Evolutionary conservation across 2,888 invertebrate genomes (phyloP).

Genomic region (Trissolcus brochymenae): DNA sequence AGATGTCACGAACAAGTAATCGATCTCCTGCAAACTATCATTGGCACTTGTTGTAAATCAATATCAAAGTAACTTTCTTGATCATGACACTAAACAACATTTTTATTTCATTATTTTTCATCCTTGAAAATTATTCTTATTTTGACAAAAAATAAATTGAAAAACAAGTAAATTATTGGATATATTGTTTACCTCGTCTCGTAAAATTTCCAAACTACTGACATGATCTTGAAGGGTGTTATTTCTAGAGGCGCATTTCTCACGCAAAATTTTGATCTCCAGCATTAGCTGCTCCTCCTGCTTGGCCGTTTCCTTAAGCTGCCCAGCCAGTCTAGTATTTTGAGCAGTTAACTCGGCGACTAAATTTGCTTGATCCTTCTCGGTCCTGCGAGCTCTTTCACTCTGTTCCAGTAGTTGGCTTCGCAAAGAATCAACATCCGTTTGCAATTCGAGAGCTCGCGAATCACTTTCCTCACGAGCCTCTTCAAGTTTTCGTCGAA

Average conservation of each 20-base stretch:
- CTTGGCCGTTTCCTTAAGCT: constrained; percentile 89
- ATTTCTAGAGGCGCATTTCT: constrained; percentile 89
- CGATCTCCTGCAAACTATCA: no score
- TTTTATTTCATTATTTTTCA: no score
- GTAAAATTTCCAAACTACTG: constrained; percentile 90
- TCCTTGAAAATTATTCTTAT: no score
- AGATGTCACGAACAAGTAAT: no score
- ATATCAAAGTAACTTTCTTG: no score
- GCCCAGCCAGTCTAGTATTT: constrained; percentile 89
- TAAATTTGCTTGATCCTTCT: constrained; percentile 88
- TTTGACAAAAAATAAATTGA: no score
- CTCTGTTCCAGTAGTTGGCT: constrained; percentile 82
- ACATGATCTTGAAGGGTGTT: constrained; percentile 91
- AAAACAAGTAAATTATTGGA: no score
- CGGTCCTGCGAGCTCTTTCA: constrained; percentile 78
- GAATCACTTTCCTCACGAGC: constrained; percentile 93
- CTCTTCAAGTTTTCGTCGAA: constrained; percentile 89
- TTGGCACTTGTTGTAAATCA: no score
- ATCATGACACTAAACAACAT: no score
- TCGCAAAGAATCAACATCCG: constrained; percentile 89
- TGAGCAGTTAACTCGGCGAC: constrained; percentile 92
- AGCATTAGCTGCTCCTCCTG: constrained; percentile 87
- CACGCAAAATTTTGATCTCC: constrained; percentile 88
- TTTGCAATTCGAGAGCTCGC: constrained; percentile 89
- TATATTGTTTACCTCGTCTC: constrained; percentile 84